Evolutionary conservation across 2,888 invertebrate genomes (phyloP), one percentile per base, ranked within the genome.

Genomic region (Megaustenia siamemsis): DNA sequence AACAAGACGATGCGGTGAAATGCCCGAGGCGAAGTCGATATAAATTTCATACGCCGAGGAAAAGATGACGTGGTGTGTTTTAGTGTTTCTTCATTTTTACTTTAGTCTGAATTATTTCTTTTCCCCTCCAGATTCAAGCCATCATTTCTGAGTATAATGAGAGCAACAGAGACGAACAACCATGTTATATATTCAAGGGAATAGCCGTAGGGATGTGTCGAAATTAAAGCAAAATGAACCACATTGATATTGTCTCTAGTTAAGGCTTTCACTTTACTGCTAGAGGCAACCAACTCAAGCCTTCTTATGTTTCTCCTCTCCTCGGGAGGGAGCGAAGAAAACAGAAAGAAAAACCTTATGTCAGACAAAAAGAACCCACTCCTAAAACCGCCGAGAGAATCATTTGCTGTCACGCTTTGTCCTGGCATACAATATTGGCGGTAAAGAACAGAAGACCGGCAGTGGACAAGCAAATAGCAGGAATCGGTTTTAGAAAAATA

Each of bases 151-250:
- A n/a, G 63, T 78, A 78, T 69, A 71, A 56, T 71, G 69, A 69
- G 80, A 53, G 69, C 49, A 38, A 53, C 53, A 80, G 69, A 80
- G 71, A 73, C 32, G 73, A 81, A 71, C 35, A 71, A 40, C 40
- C 35, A n/a, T 53, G 71, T 56, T 53, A 80, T 82, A 82, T 78
- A 76, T 82, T 82, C 49, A 71, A 56, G 40, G 56, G 43, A 60
- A 68, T 24, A 6, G 63, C 78, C 79, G 5, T 18, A 5, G 80
- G 84, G 43, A 24, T 60, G 38, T 73, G 75, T 73, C 84, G 84
- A 84, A 84, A 84, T 84, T 80, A 71, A 84, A 80, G 84, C 80
- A 80, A 84, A 84, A 80, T 84, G 84, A 84, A 84, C 66, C 80
- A 40, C 63, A 49, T 45, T 78, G 80, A 80, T 84, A 84, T 80